phyloP scores from a whole-genome alignment of 2,113 vertebrate species.

The Laticauda colubrina region DNA sequence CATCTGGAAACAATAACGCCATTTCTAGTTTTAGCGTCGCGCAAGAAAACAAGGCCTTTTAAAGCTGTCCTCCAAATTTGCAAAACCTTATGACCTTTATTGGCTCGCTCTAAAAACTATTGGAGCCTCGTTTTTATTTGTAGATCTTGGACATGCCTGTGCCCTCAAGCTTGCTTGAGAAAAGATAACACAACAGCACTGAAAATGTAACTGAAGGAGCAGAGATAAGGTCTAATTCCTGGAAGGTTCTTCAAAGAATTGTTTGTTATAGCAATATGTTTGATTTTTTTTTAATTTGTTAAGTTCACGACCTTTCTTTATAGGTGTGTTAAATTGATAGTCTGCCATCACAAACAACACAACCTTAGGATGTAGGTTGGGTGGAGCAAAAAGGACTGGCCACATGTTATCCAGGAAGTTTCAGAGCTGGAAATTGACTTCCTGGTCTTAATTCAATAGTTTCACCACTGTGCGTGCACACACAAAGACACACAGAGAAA shows the following conservation, averaged over 20 bases:
- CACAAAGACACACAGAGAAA: neutral
- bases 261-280: neutral
- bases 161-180: neutral
- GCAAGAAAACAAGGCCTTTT: accelerated
- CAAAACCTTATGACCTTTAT: accelerated
- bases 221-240: neutral
- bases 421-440: neutral
- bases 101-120: conserved; percentile 6
- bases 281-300: neutral
- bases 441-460: neutral
- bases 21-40: neutral
- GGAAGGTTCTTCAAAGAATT: neutral
- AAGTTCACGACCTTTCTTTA: neutral
- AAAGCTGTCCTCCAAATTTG: neutral
- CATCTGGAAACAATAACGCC: neutral
- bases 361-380: neutral
- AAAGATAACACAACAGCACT: neutral
- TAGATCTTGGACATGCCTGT: neutral
- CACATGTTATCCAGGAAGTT: neutral
- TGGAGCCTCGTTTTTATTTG: neutral
- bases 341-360: neutral
- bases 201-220: neutral
- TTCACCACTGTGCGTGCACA: neutral
- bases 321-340: neutral
- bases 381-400: neutral